Conservation (phyloP, 2,888 invertebrate species). For the Oeneis ivallda region DNA sequence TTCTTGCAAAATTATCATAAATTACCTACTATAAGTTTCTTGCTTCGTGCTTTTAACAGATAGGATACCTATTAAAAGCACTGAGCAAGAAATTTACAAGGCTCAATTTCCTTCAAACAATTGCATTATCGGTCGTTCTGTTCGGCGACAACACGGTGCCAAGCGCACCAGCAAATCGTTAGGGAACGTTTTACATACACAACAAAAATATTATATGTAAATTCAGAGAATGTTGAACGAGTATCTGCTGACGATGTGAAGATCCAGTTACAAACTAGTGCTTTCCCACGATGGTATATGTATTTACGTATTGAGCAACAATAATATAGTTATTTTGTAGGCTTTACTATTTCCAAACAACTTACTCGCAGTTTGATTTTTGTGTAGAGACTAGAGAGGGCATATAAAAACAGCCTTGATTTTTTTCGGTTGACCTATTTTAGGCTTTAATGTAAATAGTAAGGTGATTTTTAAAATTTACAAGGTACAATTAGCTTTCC, state of each 20-base stretch:
- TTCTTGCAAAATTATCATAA: neutral
- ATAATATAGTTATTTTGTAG: neutral
- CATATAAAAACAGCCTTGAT: no score
- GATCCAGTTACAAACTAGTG: neutral
- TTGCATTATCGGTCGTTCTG: slow-evolving; percentile 48
- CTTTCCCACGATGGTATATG: neutral
- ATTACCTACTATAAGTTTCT: neutral
- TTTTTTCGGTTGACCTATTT: no score
- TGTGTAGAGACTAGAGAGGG: no score
- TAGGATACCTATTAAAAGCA: neutral
- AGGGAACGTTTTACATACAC: neutral
- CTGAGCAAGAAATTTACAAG: slow-evolving; percentile 24
- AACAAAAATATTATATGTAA: neutral
- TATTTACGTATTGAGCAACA: neutral
- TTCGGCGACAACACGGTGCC: slow-evolving; percentile 53
- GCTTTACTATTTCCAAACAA: neutral
- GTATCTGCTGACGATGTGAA: neutral
- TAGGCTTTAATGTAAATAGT: no score
- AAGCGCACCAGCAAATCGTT: slow-evolving; percentile 45
- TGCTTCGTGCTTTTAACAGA: neutral
- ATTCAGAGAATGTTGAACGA: neutral
- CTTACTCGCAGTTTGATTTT: no score
- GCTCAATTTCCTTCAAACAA: slow-evolving; percentile 37
- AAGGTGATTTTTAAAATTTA: no score
- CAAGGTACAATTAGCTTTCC: no score